These are phyloP conservation scores for Ellobium chinense DNA, from an alignment of 2,888 invertebrate genomes.

Conservation along the genomic window DNA sequence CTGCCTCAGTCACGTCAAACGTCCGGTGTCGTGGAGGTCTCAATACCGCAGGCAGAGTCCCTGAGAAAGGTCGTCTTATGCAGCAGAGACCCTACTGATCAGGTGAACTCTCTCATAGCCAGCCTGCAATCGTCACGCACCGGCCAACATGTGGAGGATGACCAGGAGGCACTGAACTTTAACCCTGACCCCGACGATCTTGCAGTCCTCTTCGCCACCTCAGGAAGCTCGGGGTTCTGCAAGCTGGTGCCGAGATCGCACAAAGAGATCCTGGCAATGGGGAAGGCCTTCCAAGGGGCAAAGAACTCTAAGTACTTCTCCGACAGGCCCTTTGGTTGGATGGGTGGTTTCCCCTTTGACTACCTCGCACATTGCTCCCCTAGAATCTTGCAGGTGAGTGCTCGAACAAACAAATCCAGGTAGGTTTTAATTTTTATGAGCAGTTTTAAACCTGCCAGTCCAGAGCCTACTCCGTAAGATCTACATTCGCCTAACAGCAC, in stretches of 20 bases:
- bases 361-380: neutral
- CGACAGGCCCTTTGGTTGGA: slow-evolving; percentile 31
- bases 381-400: slow-evolving; percentile 24
- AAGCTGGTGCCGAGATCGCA: slow-evolving; percentile 34
- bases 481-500: too few species aligned
- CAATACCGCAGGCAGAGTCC: neutral
- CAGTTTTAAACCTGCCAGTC: too few species aligned
- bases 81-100: neutral
- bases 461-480: too few species aligned
- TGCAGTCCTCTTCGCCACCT: slow-evolving; percentile 24
- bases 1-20: neutral
- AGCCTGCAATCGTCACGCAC: neutral
- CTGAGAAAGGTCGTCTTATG: neutral
- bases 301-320: neutral
- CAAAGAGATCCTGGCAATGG: slow-evolving; percentile 1
- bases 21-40: neutral
- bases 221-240: slow-evolving; percentile 21
- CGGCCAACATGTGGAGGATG: neutral
- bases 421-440: too few species aligned
- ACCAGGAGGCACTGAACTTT: neutral
- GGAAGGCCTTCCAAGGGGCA: neutral
- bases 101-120: neutral
- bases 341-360: slow-evolving; percentile 38
- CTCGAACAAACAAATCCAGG: neutral
- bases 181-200: neutral